These are phyloP conservation scores for Sarcophaga caerulescens DNA, from an alignment of 2,888 invertebrate genomes.

Conservation along the genomic window DNA sequence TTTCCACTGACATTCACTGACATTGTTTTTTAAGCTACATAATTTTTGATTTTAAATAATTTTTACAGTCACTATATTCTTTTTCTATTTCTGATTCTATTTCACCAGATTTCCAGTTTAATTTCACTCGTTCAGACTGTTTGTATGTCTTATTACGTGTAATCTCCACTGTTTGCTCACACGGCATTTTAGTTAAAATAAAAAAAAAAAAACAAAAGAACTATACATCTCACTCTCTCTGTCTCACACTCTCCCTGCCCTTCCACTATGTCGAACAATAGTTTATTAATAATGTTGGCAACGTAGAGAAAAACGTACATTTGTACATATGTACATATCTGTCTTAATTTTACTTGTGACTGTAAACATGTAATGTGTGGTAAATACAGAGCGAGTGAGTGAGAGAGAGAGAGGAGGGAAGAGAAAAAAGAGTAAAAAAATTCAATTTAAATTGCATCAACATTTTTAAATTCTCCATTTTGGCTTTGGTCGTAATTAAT, in stretches of 20 bases:
- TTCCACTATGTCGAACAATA: no score
- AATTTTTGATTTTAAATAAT: neutral
- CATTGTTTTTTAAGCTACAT: neutral
- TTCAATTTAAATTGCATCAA: conserved; percentile 1
- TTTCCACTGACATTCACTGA: neutral
- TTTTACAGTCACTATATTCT: neutral
- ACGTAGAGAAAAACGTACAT: no score
- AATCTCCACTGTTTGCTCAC: neutral
- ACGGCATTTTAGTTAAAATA: neutral
- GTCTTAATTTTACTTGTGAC: no score
- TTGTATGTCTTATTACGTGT: no score
- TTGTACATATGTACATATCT: no score
- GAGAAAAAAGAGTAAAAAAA: neutral
- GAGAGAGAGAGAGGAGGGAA: no score
- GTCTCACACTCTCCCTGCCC: no score
- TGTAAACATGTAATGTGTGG: no score
- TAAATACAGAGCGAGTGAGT: no score
- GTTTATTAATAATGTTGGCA: no score
- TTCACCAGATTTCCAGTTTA: neutral
- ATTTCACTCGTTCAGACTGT: neutral
- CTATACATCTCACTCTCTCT: no score
- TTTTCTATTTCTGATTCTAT: neutral
- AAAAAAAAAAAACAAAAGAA: no score
- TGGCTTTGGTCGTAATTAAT: neutral
- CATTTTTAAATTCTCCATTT: neutral